Evolutionary conservation across 1,140 invertebrate species (phyloP).

Genomic region (Lucilia sericata): DNA sequence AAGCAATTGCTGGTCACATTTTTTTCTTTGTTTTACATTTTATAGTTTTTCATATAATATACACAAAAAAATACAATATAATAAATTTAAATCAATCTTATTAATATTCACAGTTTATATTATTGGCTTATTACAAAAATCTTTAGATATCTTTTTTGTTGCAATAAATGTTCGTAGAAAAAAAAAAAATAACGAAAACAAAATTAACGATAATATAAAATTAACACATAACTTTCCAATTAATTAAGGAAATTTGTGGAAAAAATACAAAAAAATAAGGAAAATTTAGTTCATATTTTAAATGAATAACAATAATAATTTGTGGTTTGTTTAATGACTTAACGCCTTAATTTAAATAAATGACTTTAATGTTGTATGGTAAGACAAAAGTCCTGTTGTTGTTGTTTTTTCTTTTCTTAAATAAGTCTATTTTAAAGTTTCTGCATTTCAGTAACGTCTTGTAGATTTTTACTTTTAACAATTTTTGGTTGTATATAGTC

Average conservation of each 20-base stretch:
- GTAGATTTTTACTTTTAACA: slow-evolving; percentile 58
- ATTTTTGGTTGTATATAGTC: slow-evolving; percentile 52
- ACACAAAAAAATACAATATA: slow-evolving; percentile 16
- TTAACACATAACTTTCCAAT: neutral
- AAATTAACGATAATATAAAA: slow-evolving; percentile 20
- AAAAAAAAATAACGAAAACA: neutral
- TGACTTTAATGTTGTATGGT: neutral
- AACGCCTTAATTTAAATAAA: neutral
- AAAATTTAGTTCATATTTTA: neutral
- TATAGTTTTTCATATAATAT: neutral
- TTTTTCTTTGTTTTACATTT: neutral
- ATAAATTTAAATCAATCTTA: slow-evolving; percentile 14
- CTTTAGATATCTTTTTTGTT: neutral
- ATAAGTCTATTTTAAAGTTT: slow-evolving; percentile 50
- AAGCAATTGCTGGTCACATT: neutral
- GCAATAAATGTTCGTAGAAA: neutral
- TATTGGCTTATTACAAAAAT: neutral
- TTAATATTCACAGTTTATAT: slow-evolving; percentile 25
- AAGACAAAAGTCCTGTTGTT: too few relatives aligned
- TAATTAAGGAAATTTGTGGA: slow-evolving; percentile 10
- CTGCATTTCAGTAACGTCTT: slow-evolving; percentile 63
- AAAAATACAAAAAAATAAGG: neutral
- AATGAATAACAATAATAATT: slow-evolving; percentile 19
- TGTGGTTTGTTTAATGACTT: neutral
- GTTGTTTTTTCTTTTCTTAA: neutral